These are phyloP conservation scores for Patella pellucida DNA, from an alignment of 2,888 invertebrate genomes.

Conservation along the genomic window DNA sequence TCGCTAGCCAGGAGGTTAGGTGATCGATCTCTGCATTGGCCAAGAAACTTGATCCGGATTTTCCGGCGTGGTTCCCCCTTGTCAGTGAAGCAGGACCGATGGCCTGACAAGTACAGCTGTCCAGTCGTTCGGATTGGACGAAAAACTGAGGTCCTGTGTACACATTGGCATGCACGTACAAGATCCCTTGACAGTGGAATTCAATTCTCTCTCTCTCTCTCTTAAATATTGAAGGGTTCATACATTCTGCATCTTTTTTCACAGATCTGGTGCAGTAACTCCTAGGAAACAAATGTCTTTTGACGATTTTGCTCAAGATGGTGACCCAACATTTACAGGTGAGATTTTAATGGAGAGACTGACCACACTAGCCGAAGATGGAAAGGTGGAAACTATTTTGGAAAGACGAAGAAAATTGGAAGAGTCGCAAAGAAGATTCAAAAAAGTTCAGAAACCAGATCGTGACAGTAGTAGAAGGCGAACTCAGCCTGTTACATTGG, in stretches of 20 bases:
- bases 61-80: too few species aligned
- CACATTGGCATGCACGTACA: too few species aligned
- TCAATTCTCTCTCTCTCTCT: too few species aligned
- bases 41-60: too few species aligned
- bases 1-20: too few species aligned
- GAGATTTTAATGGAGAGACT: constrained; percentile 59
- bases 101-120: too few species aligned
- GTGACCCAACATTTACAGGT: constrained; percentile 2
- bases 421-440: constrained; percentile 40
- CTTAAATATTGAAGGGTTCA: too few species aligned
- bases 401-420: constrained; percentile 29
- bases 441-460: constrained; percentile 72
- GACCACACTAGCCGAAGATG: constrained; percentile 45
- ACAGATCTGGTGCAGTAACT: constrained; percentile 49
- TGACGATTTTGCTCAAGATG: constrained; percentile 35
- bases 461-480: constrained; percentile 73
- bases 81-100: too few species aligned
- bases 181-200: too few species aligned
- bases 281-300: constrained; percentile 43
- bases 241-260: not conserved
- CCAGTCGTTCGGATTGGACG: too few species aligned
- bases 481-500: constrained; percentile 63
- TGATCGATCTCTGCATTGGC: too few species aligned
- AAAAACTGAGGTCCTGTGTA: too few species aligned
- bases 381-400: constrained; percentile 13